Evolutionary conservation across 2,113 vertebrate genomes (phyloP), one percentile per base, ranked within the genome.

Genomic region (Periophthalmus modestus): DNA sequence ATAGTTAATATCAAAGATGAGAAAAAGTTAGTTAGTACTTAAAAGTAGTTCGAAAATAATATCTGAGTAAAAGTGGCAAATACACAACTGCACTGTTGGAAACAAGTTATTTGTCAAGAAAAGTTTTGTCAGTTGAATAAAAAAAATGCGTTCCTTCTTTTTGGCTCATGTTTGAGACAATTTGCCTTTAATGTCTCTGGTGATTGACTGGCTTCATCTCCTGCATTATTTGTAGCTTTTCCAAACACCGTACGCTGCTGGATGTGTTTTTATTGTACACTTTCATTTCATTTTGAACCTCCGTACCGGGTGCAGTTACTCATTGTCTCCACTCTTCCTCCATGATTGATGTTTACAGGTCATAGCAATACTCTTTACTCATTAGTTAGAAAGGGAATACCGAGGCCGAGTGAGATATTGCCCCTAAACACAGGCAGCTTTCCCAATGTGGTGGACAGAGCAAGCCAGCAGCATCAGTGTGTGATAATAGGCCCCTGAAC

Each of bases 401-500:
- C 87, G 86, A 83, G 89, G 88, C 85, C 81, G 84, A 90, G 90
- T 91, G 90, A 92, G 90, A 89, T 91, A 91, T 91, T 89, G 90
- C 86, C 0, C 39, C 74, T 73, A 75, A 89, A 89, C 83, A 88
- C 77, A 84, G 79, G 79, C 83, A 89, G 84, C 85, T 75, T 81
- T 81, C 89, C 82, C 81, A 85, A 69, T 43, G 79, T 62, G 69
- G 75, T 74, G 87, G 87, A 91, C 91, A 94, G 92, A 94, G 90
- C 95, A 14, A 96, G 94, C 83, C 95, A 10, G 39, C 94, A 92
- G 85, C 91, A 82, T 94, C 93, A 94, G 94, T 91, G 94, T 91
- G 87, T 92, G 93, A 95, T 93, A 94, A 95, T 95, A 94, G 59
- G 90, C 86, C 84, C 89, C 93, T 93, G 93, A 94, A 94, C 92